Evolutionary conservation across 92 coral and sea anemone species (phyloP), one percentile per base, ranked within the genome.

Genomic region (Scolanthus callimorphus): DNA sequence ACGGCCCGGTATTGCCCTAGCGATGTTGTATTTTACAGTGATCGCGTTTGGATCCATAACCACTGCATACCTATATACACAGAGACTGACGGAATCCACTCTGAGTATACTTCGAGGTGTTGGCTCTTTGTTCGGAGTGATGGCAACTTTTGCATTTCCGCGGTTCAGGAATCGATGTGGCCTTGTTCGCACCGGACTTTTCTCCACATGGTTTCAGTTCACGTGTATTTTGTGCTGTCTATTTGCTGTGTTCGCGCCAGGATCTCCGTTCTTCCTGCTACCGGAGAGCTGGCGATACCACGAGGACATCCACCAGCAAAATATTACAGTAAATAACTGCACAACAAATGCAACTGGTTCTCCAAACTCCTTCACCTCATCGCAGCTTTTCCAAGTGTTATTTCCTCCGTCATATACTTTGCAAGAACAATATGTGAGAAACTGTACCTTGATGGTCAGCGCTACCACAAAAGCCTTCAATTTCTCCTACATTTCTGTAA

Each of bases 1-100:
- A 25, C 85, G 90, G 9, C 96, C 98, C 10, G 98, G 98, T 13
- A 25, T 92, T 10, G 86, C 86, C 27, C 57, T 92, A 38, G 96
- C 98, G 15, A 64, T 67, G 59, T 46, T 80, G 59, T 92, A 92
- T 73, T 82, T 92, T 27, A 88, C 98, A 17, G 98, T 92, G 10
- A 82, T 92, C 2, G 83, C 88, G 38, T 88, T 76, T 62, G 96
- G 88, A 17, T 84, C 90, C 39, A 77, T 92, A 15, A 79, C 92
- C 11, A 84, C 98, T 17, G 96, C 84, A 3, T 92, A 88, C 55
- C 83, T 96, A 6, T 92, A 92, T 74, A 89, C 98, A 2, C 98
- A 92, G 73, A 67, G 69, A 25, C 43, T 92, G 46, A 63, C 65
- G 17, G 91, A 90, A 71, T 74, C 85, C 0, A 17, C 70, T 11